These are phyloP conservation scores for Scaptomyza montana DNA, from an alignment of 1,140 invertebrate genomes.

Conservation along the genomic window DNA sequence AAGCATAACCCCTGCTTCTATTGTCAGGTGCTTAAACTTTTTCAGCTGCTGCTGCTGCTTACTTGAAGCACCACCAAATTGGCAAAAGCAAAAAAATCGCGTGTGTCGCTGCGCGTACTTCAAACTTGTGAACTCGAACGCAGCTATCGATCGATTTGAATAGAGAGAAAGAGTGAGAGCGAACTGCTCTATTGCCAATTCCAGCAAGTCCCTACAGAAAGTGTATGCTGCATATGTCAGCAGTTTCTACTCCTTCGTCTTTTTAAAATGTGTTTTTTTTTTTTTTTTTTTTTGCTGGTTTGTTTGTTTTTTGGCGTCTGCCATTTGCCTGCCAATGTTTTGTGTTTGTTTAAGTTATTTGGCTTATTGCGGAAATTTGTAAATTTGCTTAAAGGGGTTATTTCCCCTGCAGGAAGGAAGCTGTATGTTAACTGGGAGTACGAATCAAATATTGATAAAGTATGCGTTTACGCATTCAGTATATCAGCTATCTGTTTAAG, in stretches of 20 bases:
- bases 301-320: conserved; percentile 34
- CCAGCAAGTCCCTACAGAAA: conserved; percentile 26
- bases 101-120: conserved; percentile 52
- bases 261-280: conserved; percentile 10
- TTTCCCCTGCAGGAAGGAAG: neutral
- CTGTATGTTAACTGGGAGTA: neutral
- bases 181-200: conserved; percentile 38
- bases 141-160: conserved; percentile 62
- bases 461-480: neutral
- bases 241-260: conserved; percentile 47
- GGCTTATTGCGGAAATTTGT: conserved; percentile 79
- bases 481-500: neutral
- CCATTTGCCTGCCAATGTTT: conserved; percentile 56
- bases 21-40: conserved; percentile 48
- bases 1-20: neutral
- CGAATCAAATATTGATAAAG: conserved; percentile 5
- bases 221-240: conserved; percentile 69
- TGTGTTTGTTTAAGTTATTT: conserved; percentile 78
- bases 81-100: conserved; percentile 42
- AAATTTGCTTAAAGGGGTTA: conserved; percentile 74
- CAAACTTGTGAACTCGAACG: conserved; percentile 62
- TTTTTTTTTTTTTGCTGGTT: conserved; percentile 63
- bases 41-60: conserved; percentile 21
- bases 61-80: conserved; percentile 57
- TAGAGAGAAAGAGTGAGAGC: conserved; percentile 1